Evolutionary conservation across 2,797 vertebrate genomes (phyloP).

Genomic region (Apogon talboti): DNA sequence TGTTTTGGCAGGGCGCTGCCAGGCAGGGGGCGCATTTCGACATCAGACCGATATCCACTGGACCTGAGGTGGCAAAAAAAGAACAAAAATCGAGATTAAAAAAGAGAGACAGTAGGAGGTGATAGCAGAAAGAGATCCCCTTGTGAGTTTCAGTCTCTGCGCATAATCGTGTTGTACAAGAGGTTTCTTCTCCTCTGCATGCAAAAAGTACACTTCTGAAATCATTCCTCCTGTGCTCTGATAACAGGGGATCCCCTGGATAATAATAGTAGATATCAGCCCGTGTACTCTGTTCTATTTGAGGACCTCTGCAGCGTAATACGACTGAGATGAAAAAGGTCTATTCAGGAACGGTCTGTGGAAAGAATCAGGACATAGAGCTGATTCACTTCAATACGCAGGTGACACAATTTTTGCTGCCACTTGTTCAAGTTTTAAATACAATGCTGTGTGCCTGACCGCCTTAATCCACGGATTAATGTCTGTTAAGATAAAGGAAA

Average conservation of each 20-base stretch:
- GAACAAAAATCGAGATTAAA: constrained; percentile 19
- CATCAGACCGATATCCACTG: constrained; percentile 87
- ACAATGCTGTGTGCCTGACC: constrained; percentile 34
- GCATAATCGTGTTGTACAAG: not conserved
- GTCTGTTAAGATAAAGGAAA: constrained; percentile 15
- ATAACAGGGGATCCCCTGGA: constrained; percentile 7
- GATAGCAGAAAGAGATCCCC: not conserved
- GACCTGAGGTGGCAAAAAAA: constrained; percentile 79
- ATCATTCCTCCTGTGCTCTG: constrained; percentile 2
- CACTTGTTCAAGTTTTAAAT: constrained; percentile 31
- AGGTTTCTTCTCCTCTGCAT: not conserved
- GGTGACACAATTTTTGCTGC: not conserved
- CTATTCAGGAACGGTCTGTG: not conserved
- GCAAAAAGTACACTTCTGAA: not conserved
- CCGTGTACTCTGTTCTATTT: not conserved
- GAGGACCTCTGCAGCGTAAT: not conserved
- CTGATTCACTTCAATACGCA: constrained; percentile 4
- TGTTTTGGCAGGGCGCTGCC: constrained; percentile 92
- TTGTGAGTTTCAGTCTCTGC: too few species aligned
- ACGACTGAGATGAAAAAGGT: not conserved
- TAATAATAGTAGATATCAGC: constrained; percentile 7
- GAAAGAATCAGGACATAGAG: not conserved
- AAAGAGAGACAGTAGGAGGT: constrained; percentile 14
- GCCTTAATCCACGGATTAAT: constrained; percentile 42
- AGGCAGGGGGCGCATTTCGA: constrained; percentile 96